Evolutionary conservation across 1,140 invertebrate genomes (phyloP).

Genomic region (Penaeus chinensis): DNA sequence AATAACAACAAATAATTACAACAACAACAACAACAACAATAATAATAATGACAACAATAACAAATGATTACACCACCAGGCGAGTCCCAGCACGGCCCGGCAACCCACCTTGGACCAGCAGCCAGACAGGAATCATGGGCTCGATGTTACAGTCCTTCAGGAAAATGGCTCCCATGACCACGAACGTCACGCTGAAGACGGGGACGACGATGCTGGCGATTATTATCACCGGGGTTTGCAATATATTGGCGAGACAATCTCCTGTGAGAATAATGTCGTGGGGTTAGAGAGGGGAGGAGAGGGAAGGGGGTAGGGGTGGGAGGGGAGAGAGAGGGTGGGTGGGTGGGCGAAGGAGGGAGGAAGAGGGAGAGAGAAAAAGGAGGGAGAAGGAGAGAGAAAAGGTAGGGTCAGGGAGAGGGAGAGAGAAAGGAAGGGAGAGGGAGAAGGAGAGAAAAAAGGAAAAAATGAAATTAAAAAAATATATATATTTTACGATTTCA

Average conservation of each 20-base stretch:
- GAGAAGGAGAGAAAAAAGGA: too few relatives aligned
- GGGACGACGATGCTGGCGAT: constrained; percentile 20
- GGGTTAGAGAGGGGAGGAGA: neutral
- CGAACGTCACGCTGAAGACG: constrained; percentile 20
- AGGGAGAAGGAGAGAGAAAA: constrained; percentile 5
- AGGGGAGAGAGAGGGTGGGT: constrained; percentile 5
- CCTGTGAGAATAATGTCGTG: neutral
- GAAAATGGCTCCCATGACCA: constrained; percentile 11
- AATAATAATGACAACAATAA: too few relatives aligned
- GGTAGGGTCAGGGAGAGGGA: neutral
- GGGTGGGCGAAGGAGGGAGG: constrained; percentile 22
- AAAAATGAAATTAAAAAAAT: too few relatives aligned
- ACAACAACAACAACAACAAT: too few relatives aligned
- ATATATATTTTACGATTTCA: too few relatives aligned
- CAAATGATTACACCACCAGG: too few relatives aligned
- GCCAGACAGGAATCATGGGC: constrained; percentile 33
- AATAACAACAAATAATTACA: too few relatives aligned
- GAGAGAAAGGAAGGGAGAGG: neutral
- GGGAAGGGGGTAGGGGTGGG: neutral
- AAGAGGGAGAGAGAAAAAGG: neutral
- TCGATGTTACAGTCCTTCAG: constrained; percentile 27
- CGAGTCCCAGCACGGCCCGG: neutral
- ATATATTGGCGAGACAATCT: constrained; percentile 6
- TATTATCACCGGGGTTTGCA: constrained; percentile 1
- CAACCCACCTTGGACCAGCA: constrained; percentile 23